A percentile compares a stretch with the other conserved stretches of the same genome.
These are phyloP conservation scores for Schizothorax lantsangensis DNA, from an alignment of 2,797 vertebrate genomes.

Conservation along the genomic window DNA sequence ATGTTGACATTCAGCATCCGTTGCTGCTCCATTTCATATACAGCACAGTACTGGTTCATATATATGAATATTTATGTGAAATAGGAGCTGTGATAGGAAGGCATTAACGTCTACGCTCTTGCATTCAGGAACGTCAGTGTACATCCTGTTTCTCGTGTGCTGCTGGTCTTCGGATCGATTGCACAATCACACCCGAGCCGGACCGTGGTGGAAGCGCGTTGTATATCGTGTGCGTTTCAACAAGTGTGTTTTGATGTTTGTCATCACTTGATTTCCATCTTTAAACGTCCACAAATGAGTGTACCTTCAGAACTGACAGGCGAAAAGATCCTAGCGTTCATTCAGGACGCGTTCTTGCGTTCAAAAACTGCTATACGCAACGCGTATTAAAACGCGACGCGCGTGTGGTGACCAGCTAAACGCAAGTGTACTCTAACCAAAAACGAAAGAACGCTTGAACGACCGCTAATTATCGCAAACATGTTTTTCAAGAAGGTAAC, in stretches of 20 bases:
- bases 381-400: background rate
- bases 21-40: background rate
- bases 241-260: constrained; percentile 20
- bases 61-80: background rate
- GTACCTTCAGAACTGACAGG: background rate
- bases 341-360: background rate
- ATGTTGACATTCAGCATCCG: constrained; percentile 3
- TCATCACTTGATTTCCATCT: background rate
- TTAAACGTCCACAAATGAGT: background rate
- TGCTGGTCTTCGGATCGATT: constrained; percentile 25
- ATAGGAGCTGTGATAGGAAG: background rate
- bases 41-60: too few relatives aligned
- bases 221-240: background rate
- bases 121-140: background rate
- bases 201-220: background rate
- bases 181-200: constrained; percentile 3
- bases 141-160: constrained; percentile 29
- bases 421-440: background rate
- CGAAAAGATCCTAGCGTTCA: background rate
- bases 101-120: background rate
- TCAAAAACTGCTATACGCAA: background rate
- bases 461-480: too few relatives aligned
- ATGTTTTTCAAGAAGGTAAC: background rate
- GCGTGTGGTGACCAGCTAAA: background rate
- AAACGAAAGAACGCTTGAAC: background rate